A percentile compares a stretch with the other conserved stretches of the same genome.
Evolutionary conservation across 2,797 vertebrate genomes (phyloP).

Genomic region (Diceros bicornis): DNA sequence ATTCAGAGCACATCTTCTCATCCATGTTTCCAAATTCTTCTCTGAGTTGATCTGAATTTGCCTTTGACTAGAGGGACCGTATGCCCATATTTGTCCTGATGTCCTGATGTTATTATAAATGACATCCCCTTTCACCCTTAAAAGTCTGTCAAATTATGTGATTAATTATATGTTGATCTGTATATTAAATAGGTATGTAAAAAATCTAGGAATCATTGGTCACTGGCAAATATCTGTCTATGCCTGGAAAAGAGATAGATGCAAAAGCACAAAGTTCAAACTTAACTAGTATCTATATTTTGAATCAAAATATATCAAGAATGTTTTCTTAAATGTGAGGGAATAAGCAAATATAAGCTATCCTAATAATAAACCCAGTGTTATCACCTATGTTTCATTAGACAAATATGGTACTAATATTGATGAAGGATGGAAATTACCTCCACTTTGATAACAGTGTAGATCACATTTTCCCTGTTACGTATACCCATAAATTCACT

Average conservation of each 20-base stretch:
- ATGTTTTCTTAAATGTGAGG: neutral
- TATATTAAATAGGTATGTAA: neutral
- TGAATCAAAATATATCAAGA: neutral
- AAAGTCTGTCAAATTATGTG: neutral
- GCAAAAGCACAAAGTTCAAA: neutral
- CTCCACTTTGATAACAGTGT: neutral
- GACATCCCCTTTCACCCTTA: neutral
- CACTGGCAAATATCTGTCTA: neutral
- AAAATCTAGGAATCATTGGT: neutral
- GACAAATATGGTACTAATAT: neutral
- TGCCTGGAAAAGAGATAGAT: neutral
- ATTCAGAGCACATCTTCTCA: no score
- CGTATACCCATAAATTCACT: neutral
- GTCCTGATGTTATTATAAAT: neutral
- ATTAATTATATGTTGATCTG: neutral
- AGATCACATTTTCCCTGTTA: neutral
- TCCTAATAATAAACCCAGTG: neutral
- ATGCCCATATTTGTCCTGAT: neutral
- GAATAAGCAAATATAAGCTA: neutral
- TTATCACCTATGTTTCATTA: neutral
- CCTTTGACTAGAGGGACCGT: neutral
- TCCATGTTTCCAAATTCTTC: neutral
- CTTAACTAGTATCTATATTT: neutral
- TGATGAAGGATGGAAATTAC: neutral
- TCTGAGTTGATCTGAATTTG: neutral